Conservation (phyloP, 2,797 vertebrate species). For the Orientallactaga sibirica region DNA sequence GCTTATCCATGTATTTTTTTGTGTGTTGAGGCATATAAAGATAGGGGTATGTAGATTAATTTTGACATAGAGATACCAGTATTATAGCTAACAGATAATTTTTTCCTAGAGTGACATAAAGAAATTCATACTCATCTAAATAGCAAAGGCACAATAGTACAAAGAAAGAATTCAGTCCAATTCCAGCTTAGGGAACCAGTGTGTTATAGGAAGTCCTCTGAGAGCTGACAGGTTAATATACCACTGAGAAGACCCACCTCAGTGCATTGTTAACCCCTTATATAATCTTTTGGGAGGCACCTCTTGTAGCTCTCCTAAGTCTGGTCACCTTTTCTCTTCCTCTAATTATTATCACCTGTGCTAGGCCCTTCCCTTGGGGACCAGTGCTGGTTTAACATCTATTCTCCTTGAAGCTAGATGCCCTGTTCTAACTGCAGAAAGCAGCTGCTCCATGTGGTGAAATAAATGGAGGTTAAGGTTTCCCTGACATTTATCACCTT, state of each 20-base stretch:
- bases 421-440: neutral
- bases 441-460: fast-evolving
- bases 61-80: neutral
- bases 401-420: too few relatives aligned
- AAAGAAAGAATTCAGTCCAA: neutral
- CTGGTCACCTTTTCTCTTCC: too few relatives aligned
- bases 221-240: neutral
- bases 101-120: neutral
- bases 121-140: neutral
- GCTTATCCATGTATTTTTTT: neutral
- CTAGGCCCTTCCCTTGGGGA: too few relatives aligned
- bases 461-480: neutral
- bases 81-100: neutral
- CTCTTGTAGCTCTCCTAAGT: too few relatives aligned
- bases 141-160: too few relatives aligned
- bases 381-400: too few relatives aligned
- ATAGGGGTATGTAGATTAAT: neutral
- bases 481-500: neutral
- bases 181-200: too few relatives aligned
- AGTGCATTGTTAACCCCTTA: neutral
- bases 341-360: too few relatives aligned
- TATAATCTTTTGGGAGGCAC: too few relatives aligned
- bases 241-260: neutral
- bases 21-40: neutral
- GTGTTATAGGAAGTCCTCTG: too few relatives aligned